These are phyloP conservation scores for Galeopterus variegatus DNA, from an alignment of 2,113 vertebrate genomes.

Conservation along the genomic window DNA sequence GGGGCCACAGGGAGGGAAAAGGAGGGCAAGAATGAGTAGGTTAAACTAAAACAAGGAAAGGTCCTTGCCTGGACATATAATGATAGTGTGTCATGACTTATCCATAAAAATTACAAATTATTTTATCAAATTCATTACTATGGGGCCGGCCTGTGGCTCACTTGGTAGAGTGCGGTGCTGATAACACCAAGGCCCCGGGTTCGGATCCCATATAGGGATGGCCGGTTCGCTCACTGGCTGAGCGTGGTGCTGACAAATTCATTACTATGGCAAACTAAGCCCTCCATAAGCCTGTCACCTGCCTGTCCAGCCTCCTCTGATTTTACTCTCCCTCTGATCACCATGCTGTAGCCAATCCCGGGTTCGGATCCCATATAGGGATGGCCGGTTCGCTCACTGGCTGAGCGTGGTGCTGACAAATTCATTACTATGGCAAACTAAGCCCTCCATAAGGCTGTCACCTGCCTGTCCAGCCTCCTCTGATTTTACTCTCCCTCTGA, in stretches of 20 bases:
- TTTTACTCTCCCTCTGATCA: background rate
- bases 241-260: background rate
- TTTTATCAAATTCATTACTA: background rate
- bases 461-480: background rate
- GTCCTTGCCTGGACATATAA: background rate
- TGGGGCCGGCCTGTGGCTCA: too few species aligned
- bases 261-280: background rate
- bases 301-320: background rate
- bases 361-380: too few species aligned
- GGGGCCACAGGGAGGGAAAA: background rate
- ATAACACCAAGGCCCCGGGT: too few species aligned
- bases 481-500: background rate
- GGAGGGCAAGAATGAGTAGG: background rate
- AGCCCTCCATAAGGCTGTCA: background rate
- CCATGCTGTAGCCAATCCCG: background rate
- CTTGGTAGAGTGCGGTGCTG: too few species aligned
- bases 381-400: too few species aligned
- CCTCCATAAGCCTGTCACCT: background rate
- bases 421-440: background rate
- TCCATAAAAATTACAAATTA: background rate
- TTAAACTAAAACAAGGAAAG: background rate
- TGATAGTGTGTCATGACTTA: background rate
- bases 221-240: too few species aligned
- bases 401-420: background rate
- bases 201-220: too few species aligned